Evolutionary conservation across 1,140 invertebrate species (phyloP).

Genomic region (Scaptomyza hsui): DNA sequence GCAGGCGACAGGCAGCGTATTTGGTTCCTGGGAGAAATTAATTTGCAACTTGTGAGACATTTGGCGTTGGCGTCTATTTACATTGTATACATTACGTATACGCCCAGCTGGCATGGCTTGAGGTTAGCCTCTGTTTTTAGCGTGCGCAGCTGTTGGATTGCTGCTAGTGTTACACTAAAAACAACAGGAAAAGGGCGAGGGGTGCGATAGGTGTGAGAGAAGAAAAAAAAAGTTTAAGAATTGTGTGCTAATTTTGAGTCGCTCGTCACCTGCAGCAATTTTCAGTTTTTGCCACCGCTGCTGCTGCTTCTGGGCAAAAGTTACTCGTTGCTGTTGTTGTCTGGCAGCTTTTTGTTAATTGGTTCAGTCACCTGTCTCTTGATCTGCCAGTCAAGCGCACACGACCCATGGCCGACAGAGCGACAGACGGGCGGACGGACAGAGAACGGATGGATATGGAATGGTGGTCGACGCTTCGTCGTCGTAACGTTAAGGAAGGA

Average conservation of each 20-base stretch:
- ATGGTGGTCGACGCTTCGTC: not conserved
- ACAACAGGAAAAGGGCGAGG: slow-evolving; percentile 16
- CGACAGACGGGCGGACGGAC: no score
- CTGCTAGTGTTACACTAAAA: slow-evolving; percentile 1
- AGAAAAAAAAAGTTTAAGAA: slow-evolving; percentile 20
- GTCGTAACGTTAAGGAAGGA: slow-evolving; percentile 54
- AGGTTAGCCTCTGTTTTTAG: slow-evolving; percentile 57
- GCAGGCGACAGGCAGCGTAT: slow-evolving; percentile 13
- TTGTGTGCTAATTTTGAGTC: slow-evolving; percentile 75
- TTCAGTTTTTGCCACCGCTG: slow-evolving; percentile 53
- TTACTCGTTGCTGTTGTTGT: slow-evolving; percentile 44
- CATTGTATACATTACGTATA: slow-evolving; percentile 80
- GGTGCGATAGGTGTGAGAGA: not conserved
- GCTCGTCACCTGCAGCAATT: slow-evolving; percentile 71
- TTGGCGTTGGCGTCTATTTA: slow-evolving; percentile 72
- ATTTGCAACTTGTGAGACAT: slow-evolving; percentile 83
- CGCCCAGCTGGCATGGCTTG: slow-evolving; percentile 37
- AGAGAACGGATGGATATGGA: slow-evolving; percentile 36
- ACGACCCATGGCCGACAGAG: slow-evolving; percentile 61
- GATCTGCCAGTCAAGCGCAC: slow-evolving; percentile 79
- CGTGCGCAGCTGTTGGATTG: slow-evolving; percentile 54
- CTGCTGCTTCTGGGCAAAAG: slow-evolving; percentile 37
- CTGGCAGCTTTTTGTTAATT: slow-evolving; percentile 80
- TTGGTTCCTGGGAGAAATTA: slow-evolving; percentile 82
- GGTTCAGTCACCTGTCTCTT: slow-evolving; percentile 83